Evolutionary conservation across 2,888 invertebrate genomes (phyloP), one percentile per base, ranked within the genome.

Genomic region (Lampropteryx suffumata): DNA sequence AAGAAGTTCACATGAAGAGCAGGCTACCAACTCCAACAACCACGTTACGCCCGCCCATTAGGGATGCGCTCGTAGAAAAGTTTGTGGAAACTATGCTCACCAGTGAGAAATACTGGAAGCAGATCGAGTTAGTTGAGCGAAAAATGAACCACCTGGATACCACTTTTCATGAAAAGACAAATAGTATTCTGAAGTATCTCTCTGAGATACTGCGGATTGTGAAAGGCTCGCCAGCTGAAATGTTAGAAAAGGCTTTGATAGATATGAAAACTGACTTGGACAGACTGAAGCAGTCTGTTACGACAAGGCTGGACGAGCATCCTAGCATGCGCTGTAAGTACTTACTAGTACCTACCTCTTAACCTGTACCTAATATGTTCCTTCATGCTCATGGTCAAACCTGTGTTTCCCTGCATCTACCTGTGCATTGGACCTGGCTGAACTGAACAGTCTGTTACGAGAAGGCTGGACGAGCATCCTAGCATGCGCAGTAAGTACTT

Each of bases 71-170:
- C 0, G 78, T 84, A 0, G 87, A 87, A 49, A 84, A 82, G 40
- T 86, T 88, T 57, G 77, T 85, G 0, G 83, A 87, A 41, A 84
- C 80, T 0, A 63, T 89, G 9, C 73, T 87, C 69, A 63, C 80
- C 0, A 84, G 82, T 45, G 85, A 87, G 49, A 76, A 67, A 54
- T 86, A 86, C 57, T 64, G 86, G 28, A 82, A 80, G 55, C 73
- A 81, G 73, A 75, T 88, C 24, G 84, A 85, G 56, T 62, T 65
- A 0, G 76, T 88, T 8, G 82, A 86, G 43, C 67, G 63, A 9
- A 85, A 82, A 56, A 33, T 88, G 3, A 73, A 65, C 24, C 81
- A 82, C 45, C 61, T 88, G 34, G 82, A 85, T 44, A 61, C 71
- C 0, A 72, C 68, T 1, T 71, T 85, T 34, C 79, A 84, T 37